Conservation (phyloP, 2,113 vertebrate genomes). For the Ariopsis seemanni region DNA sequence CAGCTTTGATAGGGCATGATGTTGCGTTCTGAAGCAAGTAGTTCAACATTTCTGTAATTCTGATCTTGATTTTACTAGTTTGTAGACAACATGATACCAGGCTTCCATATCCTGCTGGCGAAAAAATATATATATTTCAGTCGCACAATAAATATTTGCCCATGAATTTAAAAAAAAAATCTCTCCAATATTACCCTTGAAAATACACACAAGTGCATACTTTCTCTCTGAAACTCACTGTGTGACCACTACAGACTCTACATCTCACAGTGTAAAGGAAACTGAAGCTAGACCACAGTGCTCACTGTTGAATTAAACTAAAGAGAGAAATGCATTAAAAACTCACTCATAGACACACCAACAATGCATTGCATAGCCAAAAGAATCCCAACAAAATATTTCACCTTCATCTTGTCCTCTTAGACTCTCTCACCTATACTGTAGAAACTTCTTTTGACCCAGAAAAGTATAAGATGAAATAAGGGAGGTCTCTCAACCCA, state of each 20-base stretch:
- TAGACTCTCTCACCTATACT: no score
- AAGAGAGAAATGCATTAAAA: neutral
- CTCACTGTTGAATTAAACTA: neutral
- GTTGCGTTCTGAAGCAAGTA: fast-evolving
- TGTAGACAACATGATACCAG: fast-evolving
- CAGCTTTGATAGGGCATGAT: neutral
- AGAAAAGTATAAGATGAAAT: slow-evolving; percentile 6
- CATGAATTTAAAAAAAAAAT: neutral
- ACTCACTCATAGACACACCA: neutral
- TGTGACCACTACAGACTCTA: neutral
- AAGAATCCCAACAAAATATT: neutral
- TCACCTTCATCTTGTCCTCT: slow-evolving; percentile 26
- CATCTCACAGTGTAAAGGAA: neutral
- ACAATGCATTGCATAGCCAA: neutral
- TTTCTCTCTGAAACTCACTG: slow-evolving; percentile 4
- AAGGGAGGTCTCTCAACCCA: slow-evolving; percentile 47
- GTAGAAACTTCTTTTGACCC: neutral
- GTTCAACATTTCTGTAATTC: fast-evolving
- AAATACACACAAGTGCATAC: neutral
- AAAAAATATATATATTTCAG: neutral
- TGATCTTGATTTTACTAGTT: fast-evolving
- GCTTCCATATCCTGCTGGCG: fast-evolving
- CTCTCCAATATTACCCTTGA: no score
- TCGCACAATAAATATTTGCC: neutral
- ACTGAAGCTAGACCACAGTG: slow-evolving; percentile 16